Evolutionary conservation across 2,113 vertebrate species (phyloP).

Genomic region (Podiceps cristatus): DNA sequence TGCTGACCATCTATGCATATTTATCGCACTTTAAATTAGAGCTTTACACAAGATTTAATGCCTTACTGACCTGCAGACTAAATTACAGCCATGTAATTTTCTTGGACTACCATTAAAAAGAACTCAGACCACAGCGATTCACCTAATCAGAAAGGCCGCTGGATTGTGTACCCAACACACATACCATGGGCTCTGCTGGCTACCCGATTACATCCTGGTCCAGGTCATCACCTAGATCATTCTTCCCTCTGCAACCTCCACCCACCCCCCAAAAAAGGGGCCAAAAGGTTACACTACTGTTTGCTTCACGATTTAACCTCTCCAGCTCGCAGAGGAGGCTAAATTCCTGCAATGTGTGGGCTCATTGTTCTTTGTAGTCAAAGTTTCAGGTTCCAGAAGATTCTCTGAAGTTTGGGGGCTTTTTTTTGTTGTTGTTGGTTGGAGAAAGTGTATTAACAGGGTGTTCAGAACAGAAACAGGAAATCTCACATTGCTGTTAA

Average conservation of each 20-base stretch:
- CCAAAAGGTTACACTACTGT: background rate
- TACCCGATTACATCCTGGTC: background rate
- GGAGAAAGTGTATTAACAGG: background rate
- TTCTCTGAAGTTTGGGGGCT: accelerated
- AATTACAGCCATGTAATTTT: accelerated
- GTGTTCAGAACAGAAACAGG: background rate
- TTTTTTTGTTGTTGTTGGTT: background rate
- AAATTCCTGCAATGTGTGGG: background rate
- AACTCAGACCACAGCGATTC: background rate
- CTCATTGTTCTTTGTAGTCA: background rate
- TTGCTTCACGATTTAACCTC: background rate
- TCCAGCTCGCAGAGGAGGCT: background rate
- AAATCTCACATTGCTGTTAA: background rate
- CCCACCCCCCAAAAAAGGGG: background rate
- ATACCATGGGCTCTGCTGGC: background rate
- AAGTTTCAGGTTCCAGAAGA: background rate
- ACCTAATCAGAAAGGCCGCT: background rate
- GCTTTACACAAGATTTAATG: background rate
- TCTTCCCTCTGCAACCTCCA: background rate
- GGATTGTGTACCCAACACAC: accelerated
- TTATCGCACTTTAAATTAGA: background rate
- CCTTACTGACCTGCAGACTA: background rate
- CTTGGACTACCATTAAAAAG: background rate
- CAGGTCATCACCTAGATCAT: background rate
- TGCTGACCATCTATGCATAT: background rate